Base-by-base conservation (phyloP, 2,797 vertebrate genomes). In the Paratrypauchen microcephalus region DNA sequence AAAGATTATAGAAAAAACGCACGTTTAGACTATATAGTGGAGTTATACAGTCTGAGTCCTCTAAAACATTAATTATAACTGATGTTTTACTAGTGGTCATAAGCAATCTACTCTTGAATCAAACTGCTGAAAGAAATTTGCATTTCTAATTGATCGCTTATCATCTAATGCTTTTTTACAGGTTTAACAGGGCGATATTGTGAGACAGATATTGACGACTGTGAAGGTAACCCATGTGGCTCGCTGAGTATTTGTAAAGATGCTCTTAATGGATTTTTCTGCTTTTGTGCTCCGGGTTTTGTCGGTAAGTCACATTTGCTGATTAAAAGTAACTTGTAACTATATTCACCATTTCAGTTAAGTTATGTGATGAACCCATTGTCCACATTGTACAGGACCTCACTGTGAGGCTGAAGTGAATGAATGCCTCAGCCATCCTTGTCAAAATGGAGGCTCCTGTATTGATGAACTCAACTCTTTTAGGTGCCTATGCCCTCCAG, bases 281-380 rank as follows among this genome's bases (percentile, higher is more conserved):
- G 95, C 78, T 96, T 94, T 87, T 97, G 95, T 83, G 95, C 94
- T 9, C 94, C 95, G 74, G 95, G 95, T 66, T 96, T 96, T 81
- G 92, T 97, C 73, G 94, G 95, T 95, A 74, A 65, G 88, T 75
- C 65, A 81, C 62, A 30, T 68, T 61, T 30, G 18, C 52, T 77
- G 72, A 71, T 76, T 62, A 69, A 70, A 67, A 5, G 54, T 39
- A 61, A n/a, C 24, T 30, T 50, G 50, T 12, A 61, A 19, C 18
- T 30, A n/a, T 62, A 26, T 65, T 13, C 32, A 36, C 8, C 8
- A 36, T 9, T 36, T 36, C 50, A 30, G 12, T 30, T 6, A 16
- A 5, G 16, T 50, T 30, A n/a, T 28, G 52, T n/a, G 16, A 28
- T 50, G 16, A n/a, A 65, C 41, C 12, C 5, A 4, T 30, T 50